A percentile compares a stretch with the other conserved stretches of the same genome.
Evolutionary conservation across 2,113 vertebrate species (phyloP).

Genomic region (Zosterops lateralis): DNA sequence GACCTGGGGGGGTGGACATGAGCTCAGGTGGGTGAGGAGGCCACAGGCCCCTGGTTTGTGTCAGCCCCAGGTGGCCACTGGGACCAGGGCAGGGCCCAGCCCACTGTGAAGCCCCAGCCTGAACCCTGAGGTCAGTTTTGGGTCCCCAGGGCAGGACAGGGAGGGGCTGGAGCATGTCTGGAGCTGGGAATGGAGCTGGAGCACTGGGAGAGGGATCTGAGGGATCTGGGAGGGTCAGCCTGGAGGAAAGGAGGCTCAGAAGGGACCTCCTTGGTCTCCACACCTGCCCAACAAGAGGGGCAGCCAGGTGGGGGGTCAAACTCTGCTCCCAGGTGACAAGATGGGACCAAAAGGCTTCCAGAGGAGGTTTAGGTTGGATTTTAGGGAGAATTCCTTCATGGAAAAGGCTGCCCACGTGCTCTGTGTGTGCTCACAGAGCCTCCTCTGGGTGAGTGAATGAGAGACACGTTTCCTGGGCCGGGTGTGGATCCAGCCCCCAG

Average conservation of each 20-base stretch:
- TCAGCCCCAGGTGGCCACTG: background rate
- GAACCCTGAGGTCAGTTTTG: background rate
- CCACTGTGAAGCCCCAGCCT: background rate
- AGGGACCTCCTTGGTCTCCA: fast-evolving
- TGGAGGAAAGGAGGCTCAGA: background rate
- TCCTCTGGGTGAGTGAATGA: background rate
- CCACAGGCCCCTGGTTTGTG: background rate
- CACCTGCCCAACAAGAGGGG: fast-evolving
- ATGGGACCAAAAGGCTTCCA: background rate
- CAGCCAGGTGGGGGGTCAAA: background rate
- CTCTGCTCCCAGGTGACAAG: background rate
- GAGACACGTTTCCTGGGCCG: fast-evolving
- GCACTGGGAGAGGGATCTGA: background rate
- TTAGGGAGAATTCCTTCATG: background rate
- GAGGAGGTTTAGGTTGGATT: background rate
- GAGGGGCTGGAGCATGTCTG: background rate
- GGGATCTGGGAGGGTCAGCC: background rate
- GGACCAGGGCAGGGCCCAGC: background rate
- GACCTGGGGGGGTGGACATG: no score
- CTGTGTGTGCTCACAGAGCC: background rate
- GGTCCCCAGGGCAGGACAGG: background rate
- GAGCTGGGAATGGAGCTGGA: background rate
- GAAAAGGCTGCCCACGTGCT: background rate
- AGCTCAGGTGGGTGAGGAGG: background rate
- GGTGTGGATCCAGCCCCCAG: background rate